Percentiles rank a stretch among this genome's conserved stretches.
Evolutionary conservation across 2,888 invertebrate species (phyloP).

Genomic region (Drosophila niveifrons): DNA sequence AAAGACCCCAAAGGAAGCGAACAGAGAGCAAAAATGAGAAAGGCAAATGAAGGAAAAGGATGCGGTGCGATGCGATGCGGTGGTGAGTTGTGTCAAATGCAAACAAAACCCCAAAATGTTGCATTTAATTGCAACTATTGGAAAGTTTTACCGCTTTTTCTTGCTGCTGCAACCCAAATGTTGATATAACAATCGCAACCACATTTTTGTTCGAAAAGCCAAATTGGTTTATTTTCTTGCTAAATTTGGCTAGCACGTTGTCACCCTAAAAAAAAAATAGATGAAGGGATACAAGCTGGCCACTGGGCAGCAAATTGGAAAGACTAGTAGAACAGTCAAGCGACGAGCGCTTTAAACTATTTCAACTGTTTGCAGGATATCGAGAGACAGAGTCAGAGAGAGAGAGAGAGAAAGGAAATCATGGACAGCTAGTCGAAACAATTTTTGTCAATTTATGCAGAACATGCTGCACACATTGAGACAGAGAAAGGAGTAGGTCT

Average conservation of each 20-base stretch:
- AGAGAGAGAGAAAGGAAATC: slow-evolving; percentile 4
- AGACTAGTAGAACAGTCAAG: neutral
- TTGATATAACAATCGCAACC: slow-evolving; percentile 44
- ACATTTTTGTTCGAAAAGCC: slow-evolving; percentile 46
- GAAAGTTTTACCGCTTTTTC: slow-evolving; percentile 28
- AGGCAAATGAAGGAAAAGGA: neutral
- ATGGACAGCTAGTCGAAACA: slow-evolving; percentile 29
- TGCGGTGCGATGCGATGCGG: neutral
- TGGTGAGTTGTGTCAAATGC: slow-evolving; percentile 23
- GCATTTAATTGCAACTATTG: slow-evolving; percentile 71
- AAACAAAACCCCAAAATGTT: slow-evolving; percentile 54
- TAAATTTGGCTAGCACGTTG: slow-evolving; percentile 41
- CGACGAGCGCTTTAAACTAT: no score
- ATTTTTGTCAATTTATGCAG: slow-evolving; percentile 50
- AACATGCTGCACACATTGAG: slow-evolving; percentile 8
- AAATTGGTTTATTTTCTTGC: slow-evolving; percentile 72
- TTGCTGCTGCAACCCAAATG: neutral
- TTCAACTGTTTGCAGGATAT: no score
- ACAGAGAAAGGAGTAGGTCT: neutral
- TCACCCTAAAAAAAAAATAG: neutral
- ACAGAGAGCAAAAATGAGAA: neutral
- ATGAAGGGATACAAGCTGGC: neutral
- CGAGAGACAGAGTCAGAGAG: no score
- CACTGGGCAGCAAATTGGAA: slow-evolving; percentile 18
- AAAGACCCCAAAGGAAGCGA: slow-evolving; percentile 4